phyloP scores from a whole-genome alignment of 1,140 invertebrate species.

The Globodera rostochiensis region DNA sequence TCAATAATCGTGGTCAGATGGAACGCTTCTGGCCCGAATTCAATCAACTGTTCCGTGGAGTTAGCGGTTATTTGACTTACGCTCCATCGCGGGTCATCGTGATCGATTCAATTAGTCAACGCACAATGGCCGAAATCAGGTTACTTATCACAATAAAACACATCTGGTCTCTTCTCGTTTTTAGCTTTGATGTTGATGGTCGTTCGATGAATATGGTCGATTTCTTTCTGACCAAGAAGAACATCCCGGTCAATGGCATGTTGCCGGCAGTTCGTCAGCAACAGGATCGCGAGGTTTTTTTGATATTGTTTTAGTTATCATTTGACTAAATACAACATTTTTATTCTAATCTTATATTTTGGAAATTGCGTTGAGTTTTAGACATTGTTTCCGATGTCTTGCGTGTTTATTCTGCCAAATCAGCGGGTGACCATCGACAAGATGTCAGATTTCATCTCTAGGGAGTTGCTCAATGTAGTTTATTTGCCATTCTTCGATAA shows the following conservation, averaged over 20 bases:
- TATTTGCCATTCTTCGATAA: neutral
- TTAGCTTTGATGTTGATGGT: conserved; percentile 29
- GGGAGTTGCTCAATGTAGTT: conserved; percentile 29
- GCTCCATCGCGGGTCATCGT: conserved; percentile 35
- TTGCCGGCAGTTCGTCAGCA: conserved; percentile 35
- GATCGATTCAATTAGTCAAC: conserved; percentile 25
- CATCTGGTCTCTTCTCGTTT: neutral
- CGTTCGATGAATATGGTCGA: conserved; percentile 22
- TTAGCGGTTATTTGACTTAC: conserved; percentile 33
- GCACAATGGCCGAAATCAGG: conserved; percentile 15
- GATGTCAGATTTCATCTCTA: conserved; percentile 32
- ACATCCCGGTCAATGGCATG: conserved; percentile 15
- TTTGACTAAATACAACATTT: no score
- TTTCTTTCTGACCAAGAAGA: conserved; percentile 22
- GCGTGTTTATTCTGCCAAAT: conserved; percentile 18
- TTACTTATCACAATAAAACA: neutral
- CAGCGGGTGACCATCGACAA: conserved; percentile 34
- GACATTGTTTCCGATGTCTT: conserved; percentile 15
- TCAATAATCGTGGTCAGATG: conserved; percentile 13
- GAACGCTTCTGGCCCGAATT: conserved; percentile 18
- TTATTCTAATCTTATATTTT: no score
- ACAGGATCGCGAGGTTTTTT: conserved; percentile 16
- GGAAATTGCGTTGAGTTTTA: neutral
- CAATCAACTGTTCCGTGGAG: conserved; percentile 27
- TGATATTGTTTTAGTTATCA: neutral